Base-by-base conservation (phyloP, 2,797 vertebrate species). In the Anguilla obscura region DNA sequence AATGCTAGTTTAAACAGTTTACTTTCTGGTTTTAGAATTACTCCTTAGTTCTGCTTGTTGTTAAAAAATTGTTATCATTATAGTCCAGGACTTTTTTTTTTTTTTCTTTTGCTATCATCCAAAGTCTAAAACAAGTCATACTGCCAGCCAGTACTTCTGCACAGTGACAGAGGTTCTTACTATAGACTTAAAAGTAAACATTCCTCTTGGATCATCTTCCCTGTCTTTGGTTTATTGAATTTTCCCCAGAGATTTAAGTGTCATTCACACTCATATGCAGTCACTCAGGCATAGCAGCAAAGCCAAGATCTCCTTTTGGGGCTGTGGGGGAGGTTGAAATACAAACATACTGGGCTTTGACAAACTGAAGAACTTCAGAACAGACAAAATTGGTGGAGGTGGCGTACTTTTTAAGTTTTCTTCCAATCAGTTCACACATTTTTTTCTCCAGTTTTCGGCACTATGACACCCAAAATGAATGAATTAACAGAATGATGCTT, bases 1-100 rank as follows among this genome's bases (percentile, higher is more conserved):
- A 87, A 80, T 89, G 85, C 71, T 58, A 80, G n/a, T 76, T 74
- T 54, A 79, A 84, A 7, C 40, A 50, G 71, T 74, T 86, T 6
- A 52, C 71, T n/a, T 66, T 24, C 7, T 27, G 4, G 21, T 66
- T 7, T 66, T 66, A 66, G 4, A 27, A 66, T n/a, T 66, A 66
- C 7, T 27, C 14, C 21, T 66, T 66, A 66, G n/a, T n/a, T n/a
- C 24, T 27, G 14, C n/a, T 66, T 66, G 63, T 66, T 66, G 63
- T 24, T 66, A 24, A 24, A 66, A 66, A 24, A 27, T 1, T 27
- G 21, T 27, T 27, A 27, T 66, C 8, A 7, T 66, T 66, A n/a
- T 66, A 27, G n/a, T 66, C 63, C 63, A 2, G 21, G 58, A 63
- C 58, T 63, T 63, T 7, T 52, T 52, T 52, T 3, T 40, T 40